Percentiles rank a stretch among this genome's conserved stretches.
phyloP scores from a whole-genome alignment of 2,888 invertebrate genomes.

The Noctua fimbriata region DNA sequence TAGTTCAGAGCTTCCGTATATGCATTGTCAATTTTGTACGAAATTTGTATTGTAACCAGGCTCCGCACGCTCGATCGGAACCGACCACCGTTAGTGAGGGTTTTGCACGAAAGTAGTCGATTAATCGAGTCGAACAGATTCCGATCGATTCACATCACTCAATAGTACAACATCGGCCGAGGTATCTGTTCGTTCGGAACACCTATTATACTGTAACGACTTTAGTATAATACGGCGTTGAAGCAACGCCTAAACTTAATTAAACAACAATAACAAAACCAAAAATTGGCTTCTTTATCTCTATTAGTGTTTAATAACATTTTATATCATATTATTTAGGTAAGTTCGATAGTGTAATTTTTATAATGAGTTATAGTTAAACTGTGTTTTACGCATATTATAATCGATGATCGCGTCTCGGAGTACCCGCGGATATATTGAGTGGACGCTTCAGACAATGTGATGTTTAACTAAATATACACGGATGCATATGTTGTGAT shows the following conservation, averaged over 20 bases:
- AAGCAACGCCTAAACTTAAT: slow-evolving; percentile 75
- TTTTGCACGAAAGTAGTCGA: slow-evolving; percentile 59
- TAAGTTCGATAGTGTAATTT: slow-evolving; percentile 80
- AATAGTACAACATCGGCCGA: slow-evolving; percentile 52
- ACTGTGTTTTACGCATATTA: slow-evolving; percentile 66
- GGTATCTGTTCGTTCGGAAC: slow-evolving; percentile 63
- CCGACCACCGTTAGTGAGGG: slow-evolving; percentile 43
- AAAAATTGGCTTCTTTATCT: slow-evolving; percentile 88
- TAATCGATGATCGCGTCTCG: slow-evolving; percentile 55
- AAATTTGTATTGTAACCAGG: slow-evolving; percentile 64
- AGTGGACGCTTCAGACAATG: slow-evolving; percentile 50
- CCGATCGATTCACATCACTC: slow-evolving; percentile 34
- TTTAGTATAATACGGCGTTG: slow-evolving; percentile 79
- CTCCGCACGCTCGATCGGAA: slow-evolving; percentile 58
- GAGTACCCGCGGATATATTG: slow-evolving; percentile 35
- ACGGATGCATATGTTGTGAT: slow-evolving; percentile 83
- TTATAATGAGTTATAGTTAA: slow-evolving; percentile 72
- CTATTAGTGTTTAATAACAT: slow-evolving; percentile 83
- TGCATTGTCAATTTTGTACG: slow-evolving; percentile 70
- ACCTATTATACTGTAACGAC: slow-evolving; percentile 64
- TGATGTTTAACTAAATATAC: slow-evolving; percentile 69
- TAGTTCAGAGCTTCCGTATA: slow-evolving; percentile 66
- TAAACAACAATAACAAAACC: slow-evolving; percentile 82
- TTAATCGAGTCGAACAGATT: slow-evolving; percentile 49
- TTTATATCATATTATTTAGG: slow-evolving; percentile 86